Evolutionary conservation across 2,888 invertebrate species (phyloP), one percentile per base, ranked within the genome.

Genomic region (Lasioglossum oenotherae): DNA sequence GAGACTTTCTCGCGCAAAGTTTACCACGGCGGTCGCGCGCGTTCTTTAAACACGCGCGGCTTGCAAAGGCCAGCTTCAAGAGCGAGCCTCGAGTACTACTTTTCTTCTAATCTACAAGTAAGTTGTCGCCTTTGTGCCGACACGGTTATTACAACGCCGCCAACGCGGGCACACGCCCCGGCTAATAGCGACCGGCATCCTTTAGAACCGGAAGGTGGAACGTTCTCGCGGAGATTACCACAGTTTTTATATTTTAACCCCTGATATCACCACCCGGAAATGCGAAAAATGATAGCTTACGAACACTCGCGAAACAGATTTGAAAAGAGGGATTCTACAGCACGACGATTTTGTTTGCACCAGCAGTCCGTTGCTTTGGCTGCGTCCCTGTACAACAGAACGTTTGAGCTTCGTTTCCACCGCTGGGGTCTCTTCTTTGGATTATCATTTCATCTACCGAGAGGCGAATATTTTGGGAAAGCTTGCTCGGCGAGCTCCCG

Each of bases 31-130:
- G 23, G 23, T 10, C 35, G 67, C 57, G 53, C 60, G 57, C 69
- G 85, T 67, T 82, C 82, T 87, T 82, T 80, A 86, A 87, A 87
- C 80, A 85, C 71, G 86, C 74, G 80, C 49, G 76, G 53, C 81
- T 60, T 75, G 77, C 75, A 86, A 86, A 86, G 75, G 67, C 67
- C 27, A 16, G 69, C 72, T 80, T 80, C 77, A 72, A 82, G 86
- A 78, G 77, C 64, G n/a, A 72, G 71, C 86, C 86, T 86, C 73
- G 44, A 87, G 86, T 74, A 77, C 77, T 78, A 86, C 86, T 86
- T 87, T 87, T 86, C 86, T 82, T 80, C 80, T 87, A 87, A 87
- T 87, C 82, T 74, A 79, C 82, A 71, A 64, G 81, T 85, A 82
- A 86, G 85, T 87, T 79, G 80, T 80, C 80, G 84, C 84, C 74